Evolutionary conservation across 2,888 invertebrate genomes (phyloP), one percentile per base, ranked within the genome.

Genomic region (Rhodophaea formosa): DNA sequence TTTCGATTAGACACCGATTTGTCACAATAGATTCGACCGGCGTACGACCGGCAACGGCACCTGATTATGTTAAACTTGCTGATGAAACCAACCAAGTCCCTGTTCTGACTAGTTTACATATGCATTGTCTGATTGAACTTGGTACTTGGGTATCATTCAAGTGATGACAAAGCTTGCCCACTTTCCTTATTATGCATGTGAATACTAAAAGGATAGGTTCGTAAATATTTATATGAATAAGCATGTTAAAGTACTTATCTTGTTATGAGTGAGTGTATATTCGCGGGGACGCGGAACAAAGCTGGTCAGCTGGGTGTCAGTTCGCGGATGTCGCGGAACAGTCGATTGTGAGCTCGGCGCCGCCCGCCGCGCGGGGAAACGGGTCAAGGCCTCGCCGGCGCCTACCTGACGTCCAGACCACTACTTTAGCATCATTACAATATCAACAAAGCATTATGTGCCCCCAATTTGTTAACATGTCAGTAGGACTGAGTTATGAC

Each of bases 311-410:
- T n/a, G 67, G 70, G 73, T 59, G 64, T 67, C 78, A 77, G 77
- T 74, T 86, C 84, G 75, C 84, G 75, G 81, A 72, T 88, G 85
- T 81, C 86, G 78, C 79, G 75, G 79, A 87, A 84, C 82, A 77
- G 84, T 74, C 80, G 80, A 86, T 87, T 86, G 86, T 86, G 74
- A 67, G 70, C 70, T 68, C 65, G 70, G 70, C 68, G 65, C 65
- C 70, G 65, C 67, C 71, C 69, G 64, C 69, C 69, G 59, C 35
- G 61, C 72, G 72, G 68, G 75, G 77, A 84, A 84, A 83, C 79
- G 68, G 88, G 87, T 88, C 88, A 88, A 88, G 89, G 88, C 71
- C 80, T 74, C 72, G 63, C 65, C 70, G 86, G 86, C 87, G 88
- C 86, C 86, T 81, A 81, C 82, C 81, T 82, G 80, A 67, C 80